These are phyloP conservation scores for Orchesella cincta DNA, from an alignment of 1,140 invertebrate species.

Conservation along the genomic window DNA sequence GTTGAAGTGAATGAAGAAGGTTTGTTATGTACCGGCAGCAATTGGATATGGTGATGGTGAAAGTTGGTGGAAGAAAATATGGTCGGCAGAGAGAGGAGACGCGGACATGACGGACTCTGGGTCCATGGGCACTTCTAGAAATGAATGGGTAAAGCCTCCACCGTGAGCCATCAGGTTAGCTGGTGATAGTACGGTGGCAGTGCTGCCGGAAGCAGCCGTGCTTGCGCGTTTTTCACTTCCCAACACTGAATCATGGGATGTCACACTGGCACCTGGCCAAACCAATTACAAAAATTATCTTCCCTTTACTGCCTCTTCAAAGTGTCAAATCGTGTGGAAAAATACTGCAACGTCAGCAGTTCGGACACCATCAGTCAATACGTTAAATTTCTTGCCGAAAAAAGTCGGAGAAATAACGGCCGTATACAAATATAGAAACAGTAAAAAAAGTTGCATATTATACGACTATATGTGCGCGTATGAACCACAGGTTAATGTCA, in stretches of 20 bases:
- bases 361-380: not conserved
- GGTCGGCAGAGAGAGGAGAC: conserved; percentile 48
- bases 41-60: conserved; percentile 41
- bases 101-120: conserved; percentile 43
- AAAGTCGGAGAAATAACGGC: too few species aligned
- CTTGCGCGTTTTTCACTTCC: conserved; percentile 49
- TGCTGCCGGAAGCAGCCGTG: conserved; percentile 51
- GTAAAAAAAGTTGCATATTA: too few species aligned
- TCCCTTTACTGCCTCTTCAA: conserved; percentile 22
- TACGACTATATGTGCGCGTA: too few species aligned
- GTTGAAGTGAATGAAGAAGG: not conserved
- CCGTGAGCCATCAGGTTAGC: conserved; percentile 35
- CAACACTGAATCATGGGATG: conserved; percentile 51
- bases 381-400: too few species aligned
- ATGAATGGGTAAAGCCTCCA: conserved; percentile 51
- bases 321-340: conserved; percentile 14
- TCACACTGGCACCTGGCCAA: conserved; percentile 51
- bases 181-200: conserved; percentile 51
- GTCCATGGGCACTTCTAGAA: conserved; percentile 45
- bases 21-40: conserved; percentile 15
- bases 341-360: not conserved
- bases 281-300: conserved; percentile 32
- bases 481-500: too few species aligned
- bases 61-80: conserved; percentile 50
- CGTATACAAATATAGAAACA: too few species aligned